phyloP scores from a whole-genome alignment of 1,140 invertebrate species.

The Tetragonula clypearis region DNA sequence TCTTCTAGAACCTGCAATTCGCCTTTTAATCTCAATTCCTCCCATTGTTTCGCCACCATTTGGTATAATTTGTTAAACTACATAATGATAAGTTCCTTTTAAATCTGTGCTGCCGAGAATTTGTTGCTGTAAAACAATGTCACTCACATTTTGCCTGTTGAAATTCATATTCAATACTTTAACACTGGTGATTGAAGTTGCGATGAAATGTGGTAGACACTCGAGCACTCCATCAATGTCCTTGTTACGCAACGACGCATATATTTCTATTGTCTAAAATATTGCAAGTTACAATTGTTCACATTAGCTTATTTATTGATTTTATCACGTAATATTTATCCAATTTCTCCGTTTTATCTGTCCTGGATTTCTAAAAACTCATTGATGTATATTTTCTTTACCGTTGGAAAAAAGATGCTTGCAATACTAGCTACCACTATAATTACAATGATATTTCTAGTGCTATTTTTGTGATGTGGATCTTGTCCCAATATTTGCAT shows the following conservation, averaged over 20 bases:
- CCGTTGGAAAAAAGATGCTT: background rate
- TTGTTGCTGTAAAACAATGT: accelerated
- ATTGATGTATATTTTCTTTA: background rate
- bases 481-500: background rate
- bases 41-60: background rate
- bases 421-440: background rate
- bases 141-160: background rate
- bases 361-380: background rate
- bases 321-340: background rate
- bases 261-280: background rate
- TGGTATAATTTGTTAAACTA: slow-evolving; percentile 5
- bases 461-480: background rate
- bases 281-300: background rate
- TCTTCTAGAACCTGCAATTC: background rate
- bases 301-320: background rate
- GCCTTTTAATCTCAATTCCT: background rate
- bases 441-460: background rate
- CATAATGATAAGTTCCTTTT: background rate
- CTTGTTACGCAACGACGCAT: background rate
- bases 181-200: background rate
- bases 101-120: accelerated
- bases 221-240: background rate
- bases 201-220: background rate
- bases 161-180: background rate
- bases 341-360: background rate